Evolutionary conservation across 2,888 invertebrate genomes (phyloP).

Genomic region (Thymelicus sylvestris): DNA sequence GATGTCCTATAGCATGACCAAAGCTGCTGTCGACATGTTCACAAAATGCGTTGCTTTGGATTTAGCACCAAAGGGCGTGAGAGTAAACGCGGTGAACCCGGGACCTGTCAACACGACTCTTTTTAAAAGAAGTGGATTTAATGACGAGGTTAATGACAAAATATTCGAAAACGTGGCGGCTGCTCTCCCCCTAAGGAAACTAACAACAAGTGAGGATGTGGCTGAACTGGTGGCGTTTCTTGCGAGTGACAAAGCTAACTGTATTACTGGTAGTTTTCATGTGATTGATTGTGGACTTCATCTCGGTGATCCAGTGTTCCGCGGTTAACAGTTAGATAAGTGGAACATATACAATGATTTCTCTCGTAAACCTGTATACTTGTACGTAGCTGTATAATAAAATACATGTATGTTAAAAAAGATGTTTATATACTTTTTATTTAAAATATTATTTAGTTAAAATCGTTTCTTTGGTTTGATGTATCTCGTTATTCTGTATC

Average conservation of each 20-base stretch:
- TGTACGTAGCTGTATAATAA: neutral
- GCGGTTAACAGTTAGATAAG: slow-evolving; percentile 3
- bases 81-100: slow-evolving; percentile 71
- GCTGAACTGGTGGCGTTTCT: slow-evolving; percentile 65
- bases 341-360: neutral
- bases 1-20: slow-evolving; percentile 69
- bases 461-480: no score
- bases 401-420: no score
- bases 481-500: neutral
- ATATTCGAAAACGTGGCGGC: slow-evolving; percentile 55
- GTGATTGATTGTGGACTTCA: slow-evolving; percentile 65
- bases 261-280: slow-evolving; percentile 64
- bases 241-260: slow-evolving; percentile 64
- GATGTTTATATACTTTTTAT: no score
- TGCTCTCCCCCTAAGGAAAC: slow-evolving; percentile 57
- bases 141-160: slow-evolving; percentile 52
- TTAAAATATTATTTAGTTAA: no score
- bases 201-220: slow-evolving; percentile 60
- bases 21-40: slow-evolving; percentile 70
- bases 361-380: neutral
- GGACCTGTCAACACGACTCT: slow-evolving; percentile 67
- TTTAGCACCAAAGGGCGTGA: slow-evolving; percentile 60
- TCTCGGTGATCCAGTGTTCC: slow-evolving; percentile 49
- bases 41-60: slow-evolving; percentile 69
- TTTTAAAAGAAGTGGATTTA: slow-evolving; percentile 61